Base-by-base conservation (phyloP, 2,113 vertebrate species). In the Percina caprodes region DNA sequence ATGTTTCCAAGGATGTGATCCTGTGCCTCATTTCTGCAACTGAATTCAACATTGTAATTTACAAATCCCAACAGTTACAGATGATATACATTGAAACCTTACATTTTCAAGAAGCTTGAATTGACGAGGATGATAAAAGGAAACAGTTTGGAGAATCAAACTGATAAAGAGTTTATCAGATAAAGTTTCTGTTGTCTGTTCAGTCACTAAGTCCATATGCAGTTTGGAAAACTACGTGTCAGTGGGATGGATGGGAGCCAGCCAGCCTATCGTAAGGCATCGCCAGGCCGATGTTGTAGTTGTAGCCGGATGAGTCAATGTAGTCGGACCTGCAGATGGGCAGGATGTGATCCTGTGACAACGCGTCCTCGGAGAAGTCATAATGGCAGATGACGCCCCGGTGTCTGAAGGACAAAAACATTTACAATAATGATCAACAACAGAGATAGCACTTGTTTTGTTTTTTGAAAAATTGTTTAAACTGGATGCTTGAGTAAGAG, bases 281-380 rank as follows among this genome's bases (percentile, higher is more conserved):
- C 0, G 95, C 81, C 14, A 98, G 96, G n/a, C 95, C 90, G 0
- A 99, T 97, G 94, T 98, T 97, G 86, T 97, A 99, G 95, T 89
- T 97, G 92, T 97, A 96, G 0, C 96, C 96, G 0, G 89, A 77
- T 9, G 89, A 67, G 69, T 95, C 92, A 0, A 71, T 88, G 60
- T 96, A 96, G 89, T 96, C 90, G 0, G 97, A 96, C 76, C 96
- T 96, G 93, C 97, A 99, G 90, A 98, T 96, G 23, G 98, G 97
- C 3, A 99, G 94, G 10, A 97, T 4, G 10, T 97, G 95, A 19
- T 96, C 96, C 12, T 84, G 94, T 0, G 95, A 88, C 86, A 92
- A 18, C 26, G 91, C 90, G 45, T 98, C 96, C 86, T 94, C 95
- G 0, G 97, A 96, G 90, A 99, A 99, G 73, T 97, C 97, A 0